Evolutionary conservation across 1,140 invertebrate species (phyloP).

Genomic region (Theocolax elegans): DNA sequence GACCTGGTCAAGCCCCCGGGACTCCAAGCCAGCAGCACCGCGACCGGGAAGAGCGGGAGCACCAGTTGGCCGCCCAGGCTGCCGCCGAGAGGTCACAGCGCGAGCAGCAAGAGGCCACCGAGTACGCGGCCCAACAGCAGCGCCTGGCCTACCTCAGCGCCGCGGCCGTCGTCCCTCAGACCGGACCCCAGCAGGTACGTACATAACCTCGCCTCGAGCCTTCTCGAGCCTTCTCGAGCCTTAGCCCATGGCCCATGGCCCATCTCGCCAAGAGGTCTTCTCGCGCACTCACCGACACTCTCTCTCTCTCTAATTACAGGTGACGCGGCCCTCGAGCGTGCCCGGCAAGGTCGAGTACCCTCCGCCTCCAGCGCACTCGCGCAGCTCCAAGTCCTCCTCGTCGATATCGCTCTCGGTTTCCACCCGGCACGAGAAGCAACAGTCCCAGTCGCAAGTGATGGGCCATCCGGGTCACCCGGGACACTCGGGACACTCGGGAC

Average conservation of each 20-base stretch:
- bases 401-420: conserved; percentile 55
- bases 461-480: too few relatives aligned
- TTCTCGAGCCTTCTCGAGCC: too few relatives aligned
- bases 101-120: conserved; percentile 37
- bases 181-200: conserved; percentile 61
- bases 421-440: conserved; percentile 68
- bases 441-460: conserved; percentile 57
- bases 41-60: conserved; percentile 47
- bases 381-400: conserved; percentile 59
- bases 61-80: conserved; percentile 51
- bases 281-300: too few relatives aligned
- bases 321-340: conserved; percentile 65
- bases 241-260: too few relatives aligned
- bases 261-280: too few relatives aligned
- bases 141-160: conserved; percentile 55
- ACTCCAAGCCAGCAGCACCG: conserved; percentile 36
- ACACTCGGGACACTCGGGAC: too few relatives aligned
- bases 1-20: conserved; percentile 55
- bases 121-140: conserved; percentile 34
- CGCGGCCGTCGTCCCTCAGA: conserved; percentile 53
- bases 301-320: too few relatives aligned
- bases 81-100: conserved; percentile 52
- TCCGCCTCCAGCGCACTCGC: conserved; percentile 70
- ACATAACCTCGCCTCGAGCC: too few relatives aligned
- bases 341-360: conserved; percentile 71